Base-by-base conservation (phyloP, 2,113 vertebrate genomes). In the Sebastes schlegelii region DNA sequence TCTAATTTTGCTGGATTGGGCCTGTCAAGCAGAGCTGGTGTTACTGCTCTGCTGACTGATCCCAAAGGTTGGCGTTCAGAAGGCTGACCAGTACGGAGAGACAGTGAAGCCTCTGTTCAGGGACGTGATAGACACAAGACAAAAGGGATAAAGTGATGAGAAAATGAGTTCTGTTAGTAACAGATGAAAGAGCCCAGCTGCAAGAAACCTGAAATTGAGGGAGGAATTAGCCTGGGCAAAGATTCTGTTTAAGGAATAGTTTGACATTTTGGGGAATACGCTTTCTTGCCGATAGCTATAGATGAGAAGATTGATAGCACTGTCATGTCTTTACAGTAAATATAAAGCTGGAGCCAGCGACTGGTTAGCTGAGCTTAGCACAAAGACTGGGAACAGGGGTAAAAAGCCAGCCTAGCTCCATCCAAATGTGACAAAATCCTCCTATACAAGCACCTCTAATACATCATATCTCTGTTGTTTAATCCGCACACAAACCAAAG, bases 1-100 rank as follows among this genome's bases (percentile, higher is more conserved):
- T 92, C 88, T 92, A 94, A 94, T 95, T 93, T 90, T 86, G 83
- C 79, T 51, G 91, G 89, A 93, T 88, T 82, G 91, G 80, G 79
- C 71, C 89, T 93, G 93, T 93, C 94, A 92, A 86, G 77, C 85
- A 62, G 85, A 70, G 87, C 77, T 64, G 86, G 79, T 77, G 79
- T 82, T 79, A 60, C 86, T 62, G 87, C 90, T 76, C 65, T 40
- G 66, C 75, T 75, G 84, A 88, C 57, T 61, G 86, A 90, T 93
- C 91, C 84, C 86, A 87, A 68, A 80, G 88, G 87, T 86, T 82
- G 79, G 42, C 34, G 52, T 63, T 77, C 73, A 79, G 85, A 86
- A 43, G 74, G 89, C 80, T 86, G 89, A 85, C 85, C 86, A 51
- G 79, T 46, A 55, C 55, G 17, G 60, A 70, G 21, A 86, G 58